Evolutionary conservation across 1,140 invertebrate species (phyloP).

Genomic region (Drosophila elegans): DNA sequence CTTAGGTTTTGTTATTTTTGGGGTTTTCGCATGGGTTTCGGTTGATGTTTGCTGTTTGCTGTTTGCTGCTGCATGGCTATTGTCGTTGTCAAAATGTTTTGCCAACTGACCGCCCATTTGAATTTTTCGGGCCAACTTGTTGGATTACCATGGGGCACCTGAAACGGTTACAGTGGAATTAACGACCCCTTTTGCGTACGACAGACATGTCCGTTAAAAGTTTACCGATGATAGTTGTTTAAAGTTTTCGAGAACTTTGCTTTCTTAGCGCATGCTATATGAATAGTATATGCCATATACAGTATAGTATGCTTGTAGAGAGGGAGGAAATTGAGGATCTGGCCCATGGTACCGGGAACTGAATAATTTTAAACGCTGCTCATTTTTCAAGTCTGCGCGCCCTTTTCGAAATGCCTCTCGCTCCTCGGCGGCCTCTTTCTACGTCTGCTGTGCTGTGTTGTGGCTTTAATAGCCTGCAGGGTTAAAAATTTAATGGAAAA

Average conservation of each 20-base stretch:
- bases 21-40: conserved; percentile 47
- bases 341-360: conserved; percentile 44
- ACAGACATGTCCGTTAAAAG: conserved; percentile 13
- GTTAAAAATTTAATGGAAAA: conserved; percentile 84
- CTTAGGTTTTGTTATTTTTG: conserved; percentile 19
- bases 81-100: conserved; percentile 69
- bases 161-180: conserved; percentile 22
- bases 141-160: conserved; percentile 34
- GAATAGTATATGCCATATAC: conserved; percentile 22
- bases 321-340: neutral
- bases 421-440: conserved; percentile 64
- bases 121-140: conserved; percentile 56
- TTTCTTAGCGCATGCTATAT: conserved; percentile 7
- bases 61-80: conserved; percentile 16
- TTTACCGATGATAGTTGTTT: conserved; percentile 15
- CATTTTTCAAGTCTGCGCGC: conserved; percentile 70
- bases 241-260: conserved; percentile 8
- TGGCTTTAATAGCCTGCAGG: conserved; percentile 80
- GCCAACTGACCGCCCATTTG: conserved; percentile 76
- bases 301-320: neutral
- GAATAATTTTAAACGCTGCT: conserved; percentile 76
- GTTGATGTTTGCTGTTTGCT: conserved; percentile 2
- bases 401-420: conserved; percentile 21
- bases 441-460: conserved; percentile 39
- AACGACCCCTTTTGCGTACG: neutral